These are phyloP conservation scores for Sciurus carolinensis DNA, from an alignment of 2,797 vertebrate species.

Conservation along the genomic window DNA sequence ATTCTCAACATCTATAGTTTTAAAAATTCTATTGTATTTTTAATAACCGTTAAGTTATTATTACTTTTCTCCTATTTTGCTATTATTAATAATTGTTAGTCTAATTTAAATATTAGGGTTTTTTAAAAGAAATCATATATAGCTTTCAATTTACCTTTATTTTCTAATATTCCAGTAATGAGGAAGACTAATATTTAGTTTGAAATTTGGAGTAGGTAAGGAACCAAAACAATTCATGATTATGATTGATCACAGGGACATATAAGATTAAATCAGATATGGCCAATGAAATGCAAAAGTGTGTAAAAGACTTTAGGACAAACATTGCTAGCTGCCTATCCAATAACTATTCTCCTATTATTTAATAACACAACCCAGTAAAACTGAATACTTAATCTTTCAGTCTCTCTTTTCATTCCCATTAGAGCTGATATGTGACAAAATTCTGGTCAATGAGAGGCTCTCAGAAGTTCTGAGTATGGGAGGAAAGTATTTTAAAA, in stretches of 20 bases:
- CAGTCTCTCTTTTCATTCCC: background rate
- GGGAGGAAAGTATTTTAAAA: background rate
- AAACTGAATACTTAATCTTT: background rate
- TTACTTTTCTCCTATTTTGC: background rate
- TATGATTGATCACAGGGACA: conserved; percentile 20
- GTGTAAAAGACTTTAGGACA: background rate
- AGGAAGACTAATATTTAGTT: background rate
- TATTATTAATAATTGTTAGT: background rate
- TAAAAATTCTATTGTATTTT: background rate
- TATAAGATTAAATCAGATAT: conserved; percentile 28
- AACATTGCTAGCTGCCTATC: background rate
- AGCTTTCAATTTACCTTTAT: conserved; percentile 16
- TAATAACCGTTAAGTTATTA: conserved; percentile 10
- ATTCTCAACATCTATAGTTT: background rate
- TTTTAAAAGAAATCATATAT: background rate
- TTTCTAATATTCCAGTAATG: conserved; percentile 10
- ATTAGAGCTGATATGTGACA: background rate
- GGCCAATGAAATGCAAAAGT: conserved; percentile 9
- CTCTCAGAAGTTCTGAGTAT: background rate
- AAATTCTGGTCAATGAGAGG: background rate
- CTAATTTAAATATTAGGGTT: conserved; percentile 18
- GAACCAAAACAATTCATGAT: conserved; percentile 18
- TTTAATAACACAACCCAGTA: background rate
- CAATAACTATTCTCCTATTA: background rate
- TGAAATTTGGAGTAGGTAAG: background rate